These are phyloP conservation scores for Sebastes hubbsi DNA, from an alignment of 2,797 vertebrate species.

Conservation along the genomic window DNA sequence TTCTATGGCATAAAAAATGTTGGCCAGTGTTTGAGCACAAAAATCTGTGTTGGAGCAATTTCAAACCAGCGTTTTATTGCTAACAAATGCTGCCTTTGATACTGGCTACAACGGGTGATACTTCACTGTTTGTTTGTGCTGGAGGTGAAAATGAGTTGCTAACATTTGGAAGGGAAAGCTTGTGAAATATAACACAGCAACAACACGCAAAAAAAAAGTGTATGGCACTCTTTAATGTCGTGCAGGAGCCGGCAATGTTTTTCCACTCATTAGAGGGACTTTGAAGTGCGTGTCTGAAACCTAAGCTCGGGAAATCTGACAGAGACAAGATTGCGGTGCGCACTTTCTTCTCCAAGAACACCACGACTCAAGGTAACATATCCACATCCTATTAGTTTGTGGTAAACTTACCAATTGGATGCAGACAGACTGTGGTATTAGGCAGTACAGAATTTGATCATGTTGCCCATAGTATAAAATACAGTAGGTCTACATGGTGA, in stretches of 20 bases:
- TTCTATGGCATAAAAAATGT: constrained; percentile 75
- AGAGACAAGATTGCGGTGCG: constrained; percentile 71
- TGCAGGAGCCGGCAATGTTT: constrained; percentile 74
- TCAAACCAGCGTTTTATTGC: constrained; percentile 84
- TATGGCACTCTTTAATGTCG: constrained; percentile 76
- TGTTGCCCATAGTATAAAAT: constrained; percentile 49
- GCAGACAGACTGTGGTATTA: constrained; percentile 64
- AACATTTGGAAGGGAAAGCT: constrained; percentile 72
- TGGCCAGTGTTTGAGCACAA: constrained; percentile 71
- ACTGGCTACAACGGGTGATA: constrained; percentile 72
- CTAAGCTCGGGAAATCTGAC: constrained; percentile 78
- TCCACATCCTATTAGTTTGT: constrained; percentile 76
- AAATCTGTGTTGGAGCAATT: constrained; percentile 78
- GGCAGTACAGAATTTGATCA: constrained; percentile 56
- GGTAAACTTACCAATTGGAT: constrained; percentile 65
- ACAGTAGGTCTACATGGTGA: constrained; percentile 50
- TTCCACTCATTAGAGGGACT: constrained; percentile 81
- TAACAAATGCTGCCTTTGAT: constrained; percentile 85
- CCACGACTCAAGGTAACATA: constrained; percentile 75
- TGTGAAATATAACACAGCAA: constrained; percentile 70
- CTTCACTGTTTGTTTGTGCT: constrained; percentile 82
- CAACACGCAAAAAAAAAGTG: constrained; percentile 42
- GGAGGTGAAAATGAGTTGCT: constrained; percentile 84
- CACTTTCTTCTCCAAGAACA: constrained; percentile 71
- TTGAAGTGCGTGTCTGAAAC: constrained; percentile 81